Evolutionary conservation across 2,888 invertebrate genomes (phyloP).

Genomic region (Eustalomyia histrio): DNA sequence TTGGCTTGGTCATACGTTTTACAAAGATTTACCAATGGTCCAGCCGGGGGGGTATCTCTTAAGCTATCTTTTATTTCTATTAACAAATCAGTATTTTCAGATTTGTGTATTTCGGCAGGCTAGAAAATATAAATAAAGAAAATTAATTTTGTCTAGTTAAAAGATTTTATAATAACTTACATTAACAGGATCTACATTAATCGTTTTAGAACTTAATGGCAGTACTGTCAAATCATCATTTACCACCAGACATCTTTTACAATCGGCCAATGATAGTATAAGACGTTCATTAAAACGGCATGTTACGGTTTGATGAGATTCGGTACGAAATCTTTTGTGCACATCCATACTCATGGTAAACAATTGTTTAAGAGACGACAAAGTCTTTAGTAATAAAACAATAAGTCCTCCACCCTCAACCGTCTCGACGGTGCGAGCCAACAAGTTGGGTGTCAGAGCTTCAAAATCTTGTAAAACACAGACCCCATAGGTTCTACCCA

Average conservation of each 20-base stretch:
- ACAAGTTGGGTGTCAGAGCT: conserved; percentile 96
- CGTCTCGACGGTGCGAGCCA: conserved; percentile 98
- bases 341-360: conserved; percentile 99
- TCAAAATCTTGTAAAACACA: conserved; percentile 98
- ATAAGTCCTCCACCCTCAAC: conserved; percentile 98
- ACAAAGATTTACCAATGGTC: conserved; percentile 91
- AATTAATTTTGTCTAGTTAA: neutral
- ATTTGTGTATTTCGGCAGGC: conserved; percentile 75
- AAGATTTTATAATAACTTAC: conserved; percentile 66
- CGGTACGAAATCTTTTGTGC: conserved; percentile 94
- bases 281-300: conserved; percentile 98
- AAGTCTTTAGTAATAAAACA: conserved; percentile 90
- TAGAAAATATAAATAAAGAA: conserved; percentile 45
- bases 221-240: conserved; percentile 95
- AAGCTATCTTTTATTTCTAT: conserved; percentile 89
- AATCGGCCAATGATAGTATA: conserved; percentile 92
- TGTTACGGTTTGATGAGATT: conserved; percentile 94
- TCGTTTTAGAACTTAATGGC: conserved; percentile 93
- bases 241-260: conserved; percentile 93
- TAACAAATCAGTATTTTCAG: conserved; percentile 83
- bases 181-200: conserved; percentile 88
- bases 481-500: conserved; percentile 98
- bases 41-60: conserved; percentile 94
- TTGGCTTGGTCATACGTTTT: conserved; percentile 96
- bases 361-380: conserved; percentile 94